phyloP scores from a whole-genome alignment of 30 jellyfish, hydroid and myxozoan genomes.

The Phacellophora camtschatica region DNA sequence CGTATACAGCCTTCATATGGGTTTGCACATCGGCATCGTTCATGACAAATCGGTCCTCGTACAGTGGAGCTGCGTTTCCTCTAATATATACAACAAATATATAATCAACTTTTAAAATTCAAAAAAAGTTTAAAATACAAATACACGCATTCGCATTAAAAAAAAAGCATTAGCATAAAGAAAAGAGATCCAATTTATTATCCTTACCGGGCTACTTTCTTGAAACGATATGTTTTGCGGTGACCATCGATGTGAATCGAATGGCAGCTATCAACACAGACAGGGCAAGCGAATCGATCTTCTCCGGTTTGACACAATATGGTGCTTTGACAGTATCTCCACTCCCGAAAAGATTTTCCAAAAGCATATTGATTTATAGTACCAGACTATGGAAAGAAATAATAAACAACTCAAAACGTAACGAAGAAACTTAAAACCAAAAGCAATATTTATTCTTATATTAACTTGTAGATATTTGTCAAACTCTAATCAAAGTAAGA shows the following conservation, averaged over 20 bases:
- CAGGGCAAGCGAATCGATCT: not conserved
- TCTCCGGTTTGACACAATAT: not conserved
- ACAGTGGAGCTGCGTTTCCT: not conserved
- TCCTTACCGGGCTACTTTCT: slow-evolving; percentile 22
- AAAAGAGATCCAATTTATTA: too few species aligned
- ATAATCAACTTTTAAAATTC: too few species aligned
- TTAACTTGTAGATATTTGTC: too few species aligned
- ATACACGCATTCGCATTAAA: too few species aligned
- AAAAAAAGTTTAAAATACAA: too few species aligned
- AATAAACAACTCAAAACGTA: too few species aligned
- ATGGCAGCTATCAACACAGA: slow-evolving; percentile 3
- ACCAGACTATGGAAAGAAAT: not conserved
- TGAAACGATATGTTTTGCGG: slow-evolving; percentile 49
- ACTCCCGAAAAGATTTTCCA: not conserved
- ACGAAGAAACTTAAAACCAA: too few species aligned
- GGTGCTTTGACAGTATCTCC: not conserved
- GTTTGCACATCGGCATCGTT: not conserved
- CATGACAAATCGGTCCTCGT: not conserved
- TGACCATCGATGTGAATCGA: slow-evolving; percentile 26
- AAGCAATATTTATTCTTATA: too few species aligned
- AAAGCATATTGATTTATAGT: not conserved
- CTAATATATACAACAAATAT: not conserved
- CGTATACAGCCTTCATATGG: not conserved
- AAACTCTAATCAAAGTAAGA: too few species aligned
- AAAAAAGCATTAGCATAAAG: too few species aligned